phyloP scores from a whole-genome alignment of 2,888 invertebrate species.

The Habroteleia sp. region DNA sequence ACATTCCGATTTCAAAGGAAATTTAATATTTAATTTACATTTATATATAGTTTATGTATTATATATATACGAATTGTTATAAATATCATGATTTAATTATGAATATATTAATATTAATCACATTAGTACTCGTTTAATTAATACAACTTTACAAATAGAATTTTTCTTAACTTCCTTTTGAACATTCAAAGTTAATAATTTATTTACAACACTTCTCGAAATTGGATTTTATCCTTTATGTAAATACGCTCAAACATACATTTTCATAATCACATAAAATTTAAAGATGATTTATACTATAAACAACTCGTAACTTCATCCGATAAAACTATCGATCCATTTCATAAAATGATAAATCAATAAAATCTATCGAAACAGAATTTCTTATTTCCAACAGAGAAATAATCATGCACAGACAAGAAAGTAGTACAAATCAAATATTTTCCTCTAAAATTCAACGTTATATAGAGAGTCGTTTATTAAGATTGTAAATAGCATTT shows the following conservation, averaged over 20 bases:
- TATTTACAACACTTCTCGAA: conserved; percentile 18
- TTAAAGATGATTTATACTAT: conserved; percentile 40
- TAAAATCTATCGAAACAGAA: conserved; percentile 22
- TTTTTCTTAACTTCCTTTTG: conserved; percentile 12
- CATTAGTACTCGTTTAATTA: too few species aligned
- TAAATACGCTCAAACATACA: conserved; percentile 21
- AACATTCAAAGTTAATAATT: conserved; percentile 19
- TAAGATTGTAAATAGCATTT: neutral
- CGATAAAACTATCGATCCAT: conserved; percentile 13
- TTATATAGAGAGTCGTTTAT: neutral
- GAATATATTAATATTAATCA: too few species aligned
- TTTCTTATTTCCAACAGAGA: conserved; percentile 17
- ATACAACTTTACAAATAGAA: too few species aligned
- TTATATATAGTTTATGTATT: too few species aligned
- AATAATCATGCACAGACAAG: neutral
- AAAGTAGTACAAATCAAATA: neutral
- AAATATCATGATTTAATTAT: too few species aligned
- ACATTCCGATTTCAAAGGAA: too few species aligned
- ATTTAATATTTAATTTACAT: neutral
- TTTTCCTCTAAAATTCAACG: neutral
- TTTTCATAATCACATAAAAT: conserved; percentile 40
- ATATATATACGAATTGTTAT: too few species aligned
- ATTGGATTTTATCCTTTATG: conserved; percentile 28
- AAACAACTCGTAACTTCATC: conserved; percentile 22
- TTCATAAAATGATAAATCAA: conserved; percentile 38